These are phyloP conservation scores for Macrosoma leucophasiata DNA, from an alignment of 2,888 invertebrate species.

Conservation along the genomic window DNA sequence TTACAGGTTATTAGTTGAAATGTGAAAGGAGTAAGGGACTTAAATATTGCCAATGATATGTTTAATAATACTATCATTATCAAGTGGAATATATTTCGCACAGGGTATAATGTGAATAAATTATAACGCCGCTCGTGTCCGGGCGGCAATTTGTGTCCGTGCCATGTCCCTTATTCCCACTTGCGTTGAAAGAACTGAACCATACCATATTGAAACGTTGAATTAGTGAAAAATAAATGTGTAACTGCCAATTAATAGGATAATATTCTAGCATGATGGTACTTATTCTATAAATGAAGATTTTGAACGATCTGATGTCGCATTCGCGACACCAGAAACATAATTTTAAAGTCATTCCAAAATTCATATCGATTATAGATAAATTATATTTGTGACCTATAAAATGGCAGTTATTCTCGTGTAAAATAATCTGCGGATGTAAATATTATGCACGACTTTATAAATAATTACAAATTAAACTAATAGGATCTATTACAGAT, in stretches of 20 bases:
- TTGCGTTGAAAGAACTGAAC: conserved; percentile 63
- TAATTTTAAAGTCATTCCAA: too few species aligned
- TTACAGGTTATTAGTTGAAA: conserved; percentile 54
- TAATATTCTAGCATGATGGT: too few species aligned
- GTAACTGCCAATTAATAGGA: conserved; percentile 59
- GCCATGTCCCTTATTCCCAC: conserved; percentile 67
- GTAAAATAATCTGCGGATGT: conserved; percentile 57
- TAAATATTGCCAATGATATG: conserved; percentile 59
- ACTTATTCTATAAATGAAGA: too few species aligned
- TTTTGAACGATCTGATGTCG: too few species aligned
- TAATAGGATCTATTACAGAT: conserved; percentile 66
- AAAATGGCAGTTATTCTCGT: conserved; percentile 57
- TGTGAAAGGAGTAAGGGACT: conserved; percentile 67
- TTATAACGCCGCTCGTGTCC: conserved; percentile 40
- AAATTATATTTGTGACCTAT: conserved; percentile 31
- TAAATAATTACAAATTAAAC: conserved; percentile 68
- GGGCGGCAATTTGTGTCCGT: conserved; percentile 45
- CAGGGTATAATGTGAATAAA: conserved; percentile 70
- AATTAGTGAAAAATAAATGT: conserved; percentile 53
- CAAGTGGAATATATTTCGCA: conserved; percentile 64
- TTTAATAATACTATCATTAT: conserved; percentile 62
- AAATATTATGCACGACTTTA: conserved; percentile 68
- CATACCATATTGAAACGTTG: conserved; percentile 57
- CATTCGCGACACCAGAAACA: too few species aligned
- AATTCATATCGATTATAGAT: background rate